phyloP scores from a whole-genome alignment of 1,140 invertebrate genomes.

The Ylistrum balloti region DNA sequence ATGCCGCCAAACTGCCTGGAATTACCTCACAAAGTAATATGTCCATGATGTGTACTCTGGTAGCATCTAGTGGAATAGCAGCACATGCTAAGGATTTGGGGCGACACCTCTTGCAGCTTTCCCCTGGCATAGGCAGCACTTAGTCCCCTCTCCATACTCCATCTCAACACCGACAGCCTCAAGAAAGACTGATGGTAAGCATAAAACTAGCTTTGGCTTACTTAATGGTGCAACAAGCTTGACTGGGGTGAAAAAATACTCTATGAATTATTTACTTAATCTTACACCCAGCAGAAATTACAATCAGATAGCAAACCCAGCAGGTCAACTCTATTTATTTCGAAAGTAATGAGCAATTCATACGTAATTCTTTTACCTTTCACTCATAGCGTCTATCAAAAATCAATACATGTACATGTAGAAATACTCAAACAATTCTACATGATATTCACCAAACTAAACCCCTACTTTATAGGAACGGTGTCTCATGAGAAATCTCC shows the following conservation, averaged over 20 bases:
- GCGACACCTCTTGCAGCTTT: neutral
- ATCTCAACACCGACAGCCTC: neutral
- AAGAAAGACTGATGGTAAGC: neutral
- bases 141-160: neutral
- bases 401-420: neutral
- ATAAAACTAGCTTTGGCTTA: neutral
- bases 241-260: slow-evolving; percentile 26
- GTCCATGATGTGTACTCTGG: slow-evolving; percentile 5
- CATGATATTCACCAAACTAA: neutral
- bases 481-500: neutral
- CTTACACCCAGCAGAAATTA: neutral
- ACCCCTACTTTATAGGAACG: neutral
- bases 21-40: slow-evolving; percentile 13
- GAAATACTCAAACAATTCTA: neutral
- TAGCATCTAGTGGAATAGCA: neutral
- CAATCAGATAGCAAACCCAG: neutral
- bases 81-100: neutral
- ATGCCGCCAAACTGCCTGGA: neutral
- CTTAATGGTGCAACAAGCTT: neutral
- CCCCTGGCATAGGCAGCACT: neutral
- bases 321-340: slow-evolving; percentile 17
- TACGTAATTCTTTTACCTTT: neutral
- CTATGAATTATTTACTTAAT: slow-evolving; percentile 29
- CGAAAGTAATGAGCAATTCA: slow-evolving; percentile 8
- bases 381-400: neutral